Conservation (phyloP, 2,113 vertebrate genomes). For the Heterocephalus glaber region DNA sequence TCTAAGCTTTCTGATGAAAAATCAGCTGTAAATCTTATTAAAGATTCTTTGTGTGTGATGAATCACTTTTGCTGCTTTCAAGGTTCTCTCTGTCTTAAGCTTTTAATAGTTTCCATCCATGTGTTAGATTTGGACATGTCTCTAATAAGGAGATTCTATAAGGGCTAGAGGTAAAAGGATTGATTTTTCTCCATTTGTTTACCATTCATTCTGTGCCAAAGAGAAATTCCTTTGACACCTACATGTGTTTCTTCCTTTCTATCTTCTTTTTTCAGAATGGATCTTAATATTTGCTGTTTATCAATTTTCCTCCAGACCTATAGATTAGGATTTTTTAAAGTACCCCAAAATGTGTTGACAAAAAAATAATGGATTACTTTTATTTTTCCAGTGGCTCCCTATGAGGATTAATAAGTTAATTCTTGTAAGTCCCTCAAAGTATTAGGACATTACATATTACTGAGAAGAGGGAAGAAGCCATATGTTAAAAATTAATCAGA, state of each 20-base stretch:
- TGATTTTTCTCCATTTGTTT: not conserved
- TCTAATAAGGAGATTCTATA: not conserved
- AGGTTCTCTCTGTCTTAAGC: not conserved
- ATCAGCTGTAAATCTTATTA: not conserved
- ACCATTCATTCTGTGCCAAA: slow-evolving; percentile 7
- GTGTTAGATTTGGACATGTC: not conserved
- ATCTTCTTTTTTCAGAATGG: not conserved
- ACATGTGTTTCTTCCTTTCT: not conserved
- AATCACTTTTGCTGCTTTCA: not conserved
- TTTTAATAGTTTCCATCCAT: not conserved
- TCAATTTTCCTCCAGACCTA: not conserved
- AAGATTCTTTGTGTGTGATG: not conserved
- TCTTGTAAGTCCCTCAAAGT: slow-evolving; percentile 60
- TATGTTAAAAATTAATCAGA: slow-evolving; percentile 66
- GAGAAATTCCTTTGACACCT: not conserved
- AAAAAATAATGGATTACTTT: slow-evolving; percentile 32
- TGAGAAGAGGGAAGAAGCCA: slow-evolving; percentile 53
- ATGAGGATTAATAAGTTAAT: slow-evolving; percentile 61
- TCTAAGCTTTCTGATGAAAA: not conserved
- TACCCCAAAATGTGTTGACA: not conserved
- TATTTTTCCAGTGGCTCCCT: slow-evolving; percentile 7
- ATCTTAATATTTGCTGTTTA: not conserved
- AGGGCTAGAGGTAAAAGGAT: not conserved
- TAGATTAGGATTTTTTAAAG: not conserved
- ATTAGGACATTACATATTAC: slow-evolving; percentile 55